Evolutionary conservation across 2,797 vertebrate species (phyloP).

Genomic region (Rhinella marina): DNA sequence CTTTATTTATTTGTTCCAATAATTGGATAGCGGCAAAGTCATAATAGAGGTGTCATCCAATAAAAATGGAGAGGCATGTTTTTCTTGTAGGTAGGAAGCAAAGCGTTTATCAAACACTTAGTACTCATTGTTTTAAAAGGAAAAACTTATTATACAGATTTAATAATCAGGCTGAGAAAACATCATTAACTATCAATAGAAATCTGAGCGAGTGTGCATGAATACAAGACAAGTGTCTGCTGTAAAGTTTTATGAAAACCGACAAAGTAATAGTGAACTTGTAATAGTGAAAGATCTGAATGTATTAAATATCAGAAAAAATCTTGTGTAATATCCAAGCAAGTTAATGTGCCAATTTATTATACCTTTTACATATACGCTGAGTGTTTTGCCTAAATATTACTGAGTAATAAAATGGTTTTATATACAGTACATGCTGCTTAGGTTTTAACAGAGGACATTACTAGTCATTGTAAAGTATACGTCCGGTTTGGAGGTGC

Average conservation of each 20-base stretch:
- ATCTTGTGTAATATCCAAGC: neutral
- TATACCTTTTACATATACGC: neutral
- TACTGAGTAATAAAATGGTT: neutral
- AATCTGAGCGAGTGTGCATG: neutral
- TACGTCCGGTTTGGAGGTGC: neutral
- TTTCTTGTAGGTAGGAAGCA: conserved; percentile 57
- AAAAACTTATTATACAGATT: conserved; percentile 44
- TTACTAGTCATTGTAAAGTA: too few relatives aligned
- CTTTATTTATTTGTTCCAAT: conserved; percentile 56
- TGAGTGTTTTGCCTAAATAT: neutral
- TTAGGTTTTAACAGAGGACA: neutral
- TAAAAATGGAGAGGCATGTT: conserved; percentile 33
- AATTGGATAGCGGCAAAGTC: conserved; percentile 53
- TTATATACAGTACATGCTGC: neutral
- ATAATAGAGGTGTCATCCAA: conserved; percentile 36
- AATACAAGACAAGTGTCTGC: conserved; percentile 38
- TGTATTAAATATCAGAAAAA: conserved; percentile 31
- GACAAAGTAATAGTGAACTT: neutral
- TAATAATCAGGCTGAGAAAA: conserved; percentile 48
- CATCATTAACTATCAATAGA: conserved; percentile 38
- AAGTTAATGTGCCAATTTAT: neutral
- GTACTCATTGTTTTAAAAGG: conserved; percentile 28
- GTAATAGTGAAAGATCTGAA: conserved; percentile 21
- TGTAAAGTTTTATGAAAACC: conserved; percentile 9
- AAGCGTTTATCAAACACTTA: conserved; percentile 41